Evolutionary conservation across 2,113 vertebrate species (phyloP), one percentile per base, ranked within the genome.

Genomic region (Alligator mississippiensis): DNA sequence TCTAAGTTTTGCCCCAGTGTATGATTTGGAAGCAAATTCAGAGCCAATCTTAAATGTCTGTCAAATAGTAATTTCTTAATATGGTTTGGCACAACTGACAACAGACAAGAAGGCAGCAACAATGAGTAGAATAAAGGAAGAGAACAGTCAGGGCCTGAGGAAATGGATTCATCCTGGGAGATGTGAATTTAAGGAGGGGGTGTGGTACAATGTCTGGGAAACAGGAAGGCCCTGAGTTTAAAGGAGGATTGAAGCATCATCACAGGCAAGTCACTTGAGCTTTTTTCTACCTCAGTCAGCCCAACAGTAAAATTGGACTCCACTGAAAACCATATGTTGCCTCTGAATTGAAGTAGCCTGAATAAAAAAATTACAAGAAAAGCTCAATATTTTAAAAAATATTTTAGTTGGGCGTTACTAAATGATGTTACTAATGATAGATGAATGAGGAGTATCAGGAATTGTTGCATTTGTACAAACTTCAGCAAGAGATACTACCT

Each of bases 311-410:
- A 96, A 96, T 94, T 96, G 94, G 95, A 94, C 97, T 93, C 93
- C 96, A 91, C 86, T 84, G 82, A 95, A 97, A 98, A 97, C 96
- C 96, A 97, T 95, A 97, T 97, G 95, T 94, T 96, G 93, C 88
- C 82, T 95, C 92, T 92, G 93, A 95, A 97, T 89, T 95, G 93
- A 96, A 94, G 84, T 93, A 79, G 90, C 80, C 96, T 97, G 97
- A 98, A 93, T 98, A 98, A 98, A 95, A 96, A 96, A 95, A 95
- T 95, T 97, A 95, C 95, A 93, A 94, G 95, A 91, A 94, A 90
- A 91, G 60, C 54, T 74, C 82, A 92, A 82, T 94, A 94, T 96
- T 93, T 96, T 22, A 93, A 95, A 94, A 94, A 91, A 94, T 96
- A 90, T 72, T 62, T 93, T 95, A 88, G 89, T 90, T 92, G 92